Conservation (phyloP, 2,888 invertebrate genomes). For the Sarcophaga caerulescens region DNA sequence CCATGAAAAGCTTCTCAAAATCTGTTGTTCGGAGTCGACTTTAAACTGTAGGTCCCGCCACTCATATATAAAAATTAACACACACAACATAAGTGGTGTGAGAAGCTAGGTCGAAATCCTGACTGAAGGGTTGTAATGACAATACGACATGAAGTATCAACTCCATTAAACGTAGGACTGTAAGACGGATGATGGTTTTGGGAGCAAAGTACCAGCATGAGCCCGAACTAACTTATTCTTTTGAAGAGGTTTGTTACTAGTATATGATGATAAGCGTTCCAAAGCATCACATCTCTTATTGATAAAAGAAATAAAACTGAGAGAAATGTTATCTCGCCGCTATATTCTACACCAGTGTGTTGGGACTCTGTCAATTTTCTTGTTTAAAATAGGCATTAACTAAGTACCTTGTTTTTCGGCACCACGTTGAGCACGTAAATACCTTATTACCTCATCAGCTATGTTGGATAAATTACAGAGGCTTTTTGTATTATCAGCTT, state of each 20-base stretch:
- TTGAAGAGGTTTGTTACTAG: background rate
- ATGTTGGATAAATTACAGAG: conserved; percentile 26
- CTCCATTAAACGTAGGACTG: conserved; percentile 9
- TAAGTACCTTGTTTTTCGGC: conserved; percentile 46
- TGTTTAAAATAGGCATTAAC: conserved; percentile 22
- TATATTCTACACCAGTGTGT: conserved; percentile 32
- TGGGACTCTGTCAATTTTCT: conserved; percentile 43
- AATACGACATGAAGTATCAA: conserved; percentile 1
- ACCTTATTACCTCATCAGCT: conserved; percentile 53
- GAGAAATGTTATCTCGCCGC: conserved; percentile 34
- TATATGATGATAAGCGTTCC: background rate
- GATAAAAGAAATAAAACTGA: conserved; percentile 29
- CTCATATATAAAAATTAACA: too few relatives aligned
- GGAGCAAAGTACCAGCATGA: background rate
- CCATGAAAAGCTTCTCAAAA: too few relatives aligned
- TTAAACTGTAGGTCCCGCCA: too few relatives aligned
- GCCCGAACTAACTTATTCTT: conserved; percentile 20
- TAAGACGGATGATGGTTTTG: conserved; percentile 17
- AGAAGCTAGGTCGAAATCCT: too few relatives aligned
- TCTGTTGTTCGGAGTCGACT: too few relatives aligned
- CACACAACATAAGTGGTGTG: too few relatives aligned
- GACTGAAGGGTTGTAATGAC: background rate
- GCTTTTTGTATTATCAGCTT: background rate
- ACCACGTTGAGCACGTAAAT: conserved; percentile 37
- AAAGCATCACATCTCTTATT: conserved; percentile 40